These are phyloP conservation scores for Neodiprion pinetum DNA, from an alignment of 1,140 invertebrate genomes.

Conservation along the genomic window DNA sequence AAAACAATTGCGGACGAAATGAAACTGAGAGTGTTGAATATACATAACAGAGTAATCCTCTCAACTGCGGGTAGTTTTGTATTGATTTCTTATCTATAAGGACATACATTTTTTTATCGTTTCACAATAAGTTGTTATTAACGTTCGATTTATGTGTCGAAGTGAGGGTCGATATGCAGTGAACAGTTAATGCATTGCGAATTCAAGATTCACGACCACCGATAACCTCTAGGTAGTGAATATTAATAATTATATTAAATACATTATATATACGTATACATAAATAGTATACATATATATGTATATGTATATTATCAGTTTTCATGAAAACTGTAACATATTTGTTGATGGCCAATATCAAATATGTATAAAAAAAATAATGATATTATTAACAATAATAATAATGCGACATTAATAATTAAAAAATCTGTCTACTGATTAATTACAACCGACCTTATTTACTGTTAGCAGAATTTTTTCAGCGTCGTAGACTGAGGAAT, in stretches of 20 bases:
- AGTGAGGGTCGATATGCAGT: constrained; percentile 21
- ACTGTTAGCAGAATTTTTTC: too few species aligned
- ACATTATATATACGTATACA: constrained; percentile 33
- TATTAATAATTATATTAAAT: constrained; percentile 42
- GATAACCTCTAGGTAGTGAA: constrained; percentile 36
- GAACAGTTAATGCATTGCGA: constrained; percentile 29
- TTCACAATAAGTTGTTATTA: too few species aligned
- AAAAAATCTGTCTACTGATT: neutral
- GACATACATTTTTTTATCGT: too few species aligned
- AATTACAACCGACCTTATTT: neutral
- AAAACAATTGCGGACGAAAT: too few species aligned
- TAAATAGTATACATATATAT: constrained; percentile 39
- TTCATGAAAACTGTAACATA: constrained; percentile 45
- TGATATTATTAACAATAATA: constrained; percentile 43
- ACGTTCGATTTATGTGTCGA: too few species aligned
- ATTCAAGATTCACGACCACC: constrained; percentile 22
- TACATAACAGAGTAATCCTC: too few species aligned
- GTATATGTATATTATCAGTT: constrained; percentile 34
- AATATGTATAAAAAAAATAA: constrained; percentile 51
- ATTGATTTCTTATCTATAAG: too few species aligned
- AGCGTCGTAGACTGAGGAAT: too few species aligned
- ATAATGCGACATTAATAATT: constrained; percentile 48
- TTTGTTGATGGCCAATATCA: constrained; percentile 52
- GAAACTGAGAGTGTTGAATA: neutral
- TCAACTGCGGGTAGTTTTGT: too few species aligned